Percentiles rank a stretch among this genome's conserved stretches.
Conservation (phyloP, 92 coral and sea anemone species). For the Zoanthus solanderi region DNA sequence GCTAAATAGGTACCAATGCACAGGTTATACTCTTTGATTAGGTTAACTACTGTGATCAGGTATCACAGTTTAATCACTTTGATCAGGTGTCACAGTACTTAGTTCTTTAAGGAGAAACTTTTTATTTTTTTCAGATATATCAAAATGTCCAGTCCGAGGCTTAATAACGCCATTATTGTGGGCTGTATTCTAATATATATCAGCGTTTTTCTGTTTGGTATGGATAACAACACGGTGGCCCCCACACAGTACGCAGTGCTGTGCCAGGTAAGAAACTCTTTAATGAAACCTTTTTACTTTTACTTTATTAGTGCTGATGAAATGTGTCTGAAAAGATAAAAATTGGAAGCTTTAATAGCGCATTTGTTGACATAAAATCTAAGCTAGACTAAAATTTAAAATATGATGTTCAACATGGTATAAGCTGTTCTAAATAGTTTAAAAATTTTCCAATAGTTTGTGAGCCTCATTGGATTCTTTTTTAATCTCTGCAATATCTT, state of each 20-base stretch:
- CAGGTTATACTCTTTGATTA: too few species aligned
- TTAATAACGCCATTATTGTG: conserved; percentile 77
- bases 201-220: conserved; percentile 79
- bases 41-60: not conserved
- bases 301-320: too few species aligned
- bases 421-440: too few species aligned
- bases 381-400: too few species aligned
- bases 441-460: too few species aligned
- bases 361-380: too few species aligned
- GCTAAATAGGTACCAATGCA: too few species aligned
- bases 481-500: too few species aligned
- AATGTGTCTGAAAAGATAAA: too few species aligned
- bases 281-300: not conserved
- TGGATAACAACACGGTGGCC: conserved; percentile 70
- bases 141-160: conserved; percentile 84
- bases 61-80: not conserved
- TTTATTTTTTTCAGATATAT: conserved; percentile 59
- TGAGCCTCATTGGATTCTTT: too few species aligned
- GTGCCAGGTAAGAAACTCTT: conserved; percentile 60
- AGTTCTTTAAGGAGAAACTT: not conserved
- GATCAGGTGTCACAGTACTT: not conserved
- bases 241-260: conserved; percentile 41
- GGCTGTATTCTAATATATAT: conserved; percentile 81
- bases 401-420: too few species aligned
- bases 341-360: too few species aligned